Base-by-base conservation (phyloP, 2,113 vertebrate genomes). In the Miniopterus natalensis region DNA sequence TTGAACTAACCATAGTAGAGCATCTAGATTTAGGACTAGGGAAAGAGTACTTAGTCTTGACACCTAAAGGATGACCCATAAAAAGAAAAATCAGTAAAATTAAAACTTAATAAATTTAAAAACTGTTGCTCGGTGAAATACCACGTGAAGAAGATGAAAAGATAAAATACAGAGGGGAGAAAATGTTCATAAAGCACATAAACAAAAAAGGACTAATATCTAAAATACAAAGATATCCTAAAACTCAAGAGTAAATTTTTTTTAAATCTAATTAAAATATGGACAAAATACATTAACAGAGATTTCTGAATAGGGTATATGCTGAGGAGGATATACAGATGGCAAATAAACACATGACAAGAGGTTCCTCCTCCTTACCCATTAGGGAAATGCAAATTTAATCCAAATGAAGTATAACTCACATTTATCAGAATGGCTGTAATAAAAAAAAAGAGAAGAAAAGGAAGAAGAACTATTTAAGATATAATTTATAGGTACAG, bases 171-270 rank as follows among this genome's bases (percentile, higher is more conserved):
- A 65, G 53, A 51, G 2, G 18, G 77, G 15, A 93, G 31, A 84
- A 79, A 85, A 57, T 61, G 83, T 61, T 77, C 59, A 47, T 15
- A 40, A 86, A 20, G 1, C 63, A 87, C 25, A 68, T 27, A 42
- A 25, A 63, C 29, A 20, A 65, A 73, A 78, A 47, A 49, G 20
- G 7, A 40, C 12, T 73, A 86, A 66, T 86, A 87, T 36, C 7
- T 61, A 92, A 68, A 95, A 78, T 66, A 83, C 18, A 87, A 94
- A 86, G 59, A 80, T 55, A 87, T 45, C 25, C 9, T 40, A 68
- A 95, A 75, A 77, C 40, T 71, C 45, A 89, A 57, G 10, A 71
- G 8, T 70, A 84, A 77, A 1, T 31, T 14, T 91, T 80, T 59
- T 29, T 36, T 20, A 51, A 94, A 31, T 78, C 4, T 27, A 36